phyloP scores from a whole-genome alignment of 2,888 invertebrate species.

The Pyrrhosoma nymphula region DNA sequence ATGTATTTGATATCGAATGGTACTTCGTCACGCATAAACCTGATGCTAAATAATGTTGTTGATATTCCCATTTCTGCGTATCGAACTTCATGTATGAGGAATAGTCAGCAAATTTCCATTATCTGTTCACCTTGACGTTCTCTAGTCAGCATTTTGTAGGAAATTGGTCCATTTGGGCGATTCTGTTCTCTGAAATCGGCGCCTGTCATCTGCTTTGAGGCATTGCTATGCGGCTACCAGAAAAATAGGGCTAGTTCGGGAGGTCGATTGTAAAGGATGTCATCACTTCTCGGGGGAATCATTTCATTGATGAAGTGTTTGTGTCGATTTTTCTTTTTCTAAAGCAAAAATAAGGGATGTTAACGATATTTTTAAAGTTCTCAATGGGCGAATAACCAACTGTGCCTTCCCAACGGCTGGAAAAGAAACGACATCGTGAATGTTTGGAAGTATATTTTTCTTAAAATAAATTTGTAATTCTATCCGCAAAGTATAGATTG shows the following conservation, averaged over 20 bases:
- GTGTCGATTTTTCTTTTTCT: neutral
- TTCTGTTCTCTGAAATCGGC: neutral
- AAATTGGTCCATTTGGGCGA: neutral
- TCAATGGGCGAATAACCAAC: too few species aligned
- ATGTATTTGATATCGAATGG: too few species aligned
- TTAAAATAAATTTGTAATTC: too few species aligned
- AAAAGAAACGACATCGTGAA: too few species aligned
- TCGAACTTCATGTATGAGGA: neutral
- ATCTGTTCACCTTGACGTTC: neutral
- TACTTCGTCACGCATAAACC: too few species aligned
- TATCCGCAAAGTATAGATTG: too few species aligned
- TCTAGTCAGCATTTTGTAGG: neutral
- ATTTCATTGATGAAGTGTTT: neutral
- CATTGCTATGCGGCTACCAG: neutral
- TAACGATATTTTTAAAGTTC: too few species aligned
- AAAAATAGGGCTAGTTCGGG: neutral
- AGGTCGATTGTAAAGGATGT: neutral
- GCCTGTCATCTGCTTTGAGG: neutral
- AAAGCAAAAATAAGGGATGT: too few species aligned
- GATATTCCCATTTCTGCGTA: neutral
- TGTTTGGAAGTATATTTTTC: too few species aligned
- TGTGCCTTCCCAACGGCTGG: too few species aligned
- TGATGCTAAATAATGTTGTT: too few species aligned
- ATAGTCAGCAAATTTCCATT: neutral
- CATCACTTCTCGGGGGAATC: neutral